These are phyloP conservation scores for Microchrysa polita DNA, from an alignment of 2,888 invertebrate species.

Conservation along the genomic window DNA sequence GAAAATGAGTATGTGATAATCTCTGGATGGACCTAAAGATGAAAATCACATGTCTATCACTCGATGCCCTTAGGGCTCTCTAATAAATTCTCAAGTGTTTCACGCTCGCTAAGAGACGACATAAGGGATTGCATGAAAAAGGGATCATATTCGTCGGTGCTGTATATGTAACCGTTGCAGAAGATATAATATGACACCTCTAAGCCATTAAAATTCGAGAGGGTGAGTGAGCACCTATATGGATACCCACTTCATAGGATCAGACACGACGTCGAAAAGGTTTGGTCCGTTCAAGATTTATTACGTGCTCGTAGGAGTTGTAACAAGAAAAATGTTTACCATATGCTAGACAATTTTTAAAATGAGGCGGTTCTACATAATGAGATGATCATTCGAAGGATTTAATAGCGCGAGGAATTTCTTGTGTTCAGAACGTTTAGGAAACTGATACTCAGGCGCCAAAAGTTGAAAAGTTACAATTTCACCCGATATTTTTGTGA, in stretches of 20 bases:
- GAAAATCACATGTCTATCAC: conserved; percentile 26
- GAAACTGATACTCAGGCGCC: too few species aligned
- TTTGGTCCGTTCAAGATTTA: conserved; percentile 3
- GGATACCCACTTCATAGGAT: background rate
- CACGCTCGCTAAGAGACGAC: conserved; percentile 30
- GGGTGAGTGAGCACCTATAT: background rate
- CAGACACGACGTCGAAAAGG: background rate
- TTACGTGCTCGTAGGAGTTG: conserved; percentile 6
- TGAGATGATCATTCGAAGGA: conserved; percentile 2
- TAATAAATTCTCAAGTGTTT: conserved; percentile 26
- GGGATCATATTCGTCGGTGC: conserved; percentile 35
- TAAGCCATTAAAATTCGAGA: conserved; percentile 9
- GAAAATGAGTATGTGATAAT: background rate
- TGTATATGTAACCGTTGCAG: background rate
- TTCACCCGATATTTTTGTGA: too few species aligned
- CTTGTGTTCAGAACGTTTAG: background rate
- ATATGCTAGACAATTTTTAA: conserved; percentile 4
- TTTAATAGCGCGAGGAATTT: background rate
- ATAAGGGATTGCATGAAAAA: conserved; percentile 35
- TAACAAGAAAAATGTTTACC: conserved; percentile 5
- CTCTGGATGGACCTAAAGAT: conserved; percentile 16
- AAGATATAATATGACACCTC: conserved; percentile 16
- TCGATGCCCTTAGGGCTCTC: conserved; percentile 7
- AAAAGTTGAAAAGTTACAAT: too few species aligned
- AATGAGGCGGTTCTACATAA: background rate